These are phyloP conservation scores for Grus americana DNA, from an alignment of 2,113 vertebrate genomes.

Conservation along the genomic window DNA sequence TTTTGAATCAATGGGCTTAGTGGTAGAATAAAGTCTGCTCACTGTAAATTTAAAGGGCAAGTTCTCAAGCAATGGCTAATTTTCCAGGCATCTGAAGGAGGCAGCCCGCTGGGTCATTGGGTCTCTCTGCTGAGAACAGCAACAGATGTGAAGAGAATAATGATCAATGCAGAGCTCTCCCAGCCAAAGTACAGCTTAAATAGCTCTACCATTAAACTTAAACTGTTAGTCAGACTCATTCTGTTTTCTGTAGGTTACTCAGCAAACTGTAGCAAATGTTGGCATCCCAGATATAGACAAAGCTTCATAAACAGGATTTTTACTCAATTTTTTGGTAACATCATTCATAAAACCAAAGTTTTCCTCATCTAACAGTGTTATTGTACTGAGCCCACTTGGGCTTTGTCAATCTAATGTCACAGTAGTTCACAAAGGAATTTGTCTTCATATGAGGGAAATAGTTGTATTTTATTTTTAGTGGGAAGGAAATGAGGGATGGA, in stretches of 20 bases:
- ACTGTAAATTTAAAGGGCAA: slow-evolving; percentile 1
- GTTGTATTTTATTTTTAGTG: not conserved
- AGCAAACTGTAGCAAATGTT: not conserved
- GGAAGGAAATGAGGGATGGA: not conserved
- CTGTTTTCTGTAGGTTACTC: not conserved
- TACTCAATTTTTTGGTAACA: not conserved
- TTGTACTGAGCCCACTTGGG: not conserved
- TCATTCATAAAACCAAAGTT: not conserved
- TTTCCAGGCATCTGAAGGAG: slow-evolving; percentile 12
- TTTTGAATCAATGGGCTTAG: not conserved
- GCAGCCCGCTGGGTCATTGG: not conserved
- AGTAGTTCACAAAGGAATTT: not conserved
- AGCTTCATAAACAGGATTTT: not conserved
- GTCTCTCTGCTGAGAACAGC: not conserved
- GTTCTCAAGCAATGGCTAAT: not conserved
- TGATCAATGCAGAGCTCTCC: not conserved
- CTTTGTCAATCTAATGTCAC: not conserved
- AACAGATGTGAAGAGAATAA: not conserved
- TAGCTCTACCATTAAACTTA: not conserved
- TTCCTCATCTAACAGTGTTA: not conserved
- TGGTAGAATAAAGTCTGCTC: not conserved
- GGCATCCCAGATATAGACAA: not conserved
- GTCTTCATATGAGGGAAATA: not conserved
- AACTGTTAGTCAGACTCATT: not conserved
- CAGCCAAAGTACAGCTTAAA: not conserved